phyloP scores from a whole-genome alignment of 2,113 vertebrate species.

The Tragulus kanchil region DNA sequence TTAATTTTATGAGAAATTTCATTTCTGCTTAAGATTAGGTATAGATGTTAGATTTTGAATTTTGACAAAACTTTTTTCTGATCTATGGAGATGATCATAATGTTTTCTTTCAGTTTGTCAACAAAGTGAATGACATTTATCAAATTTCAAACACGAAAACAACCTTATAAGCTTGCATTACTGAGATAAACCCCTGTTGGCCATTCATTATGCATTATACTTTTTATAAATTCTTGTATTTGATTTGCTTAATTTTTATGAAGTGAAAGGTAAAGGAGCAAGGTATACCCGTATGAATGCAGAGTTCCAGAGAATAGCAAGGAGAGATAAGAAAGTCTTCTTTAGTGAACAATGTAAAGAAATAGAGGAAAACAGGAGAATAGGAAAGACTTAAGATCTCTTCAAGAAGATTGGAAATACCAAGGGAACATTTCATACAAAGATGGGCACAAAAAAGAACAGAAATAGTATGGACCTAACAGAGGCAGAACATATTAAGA shows the following conservation, averaged over 20 bases:
- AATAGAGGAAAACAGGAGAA: neutral
- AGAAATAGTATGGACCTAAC: neutral
- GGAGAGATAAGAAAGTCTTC: neutral
- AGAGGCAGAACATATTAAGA: neutral
- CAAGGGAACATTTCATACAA: neutral
- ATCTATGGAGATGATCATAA: neutral
- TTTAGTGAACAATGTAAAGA: neutral
- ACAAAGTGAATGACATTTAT: neutral
- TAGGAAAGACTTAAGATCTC: neutral
- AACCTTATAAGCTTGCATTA: neutral
- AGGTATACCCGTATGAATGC: neutral
- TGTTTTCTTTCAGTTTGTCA: neutral
- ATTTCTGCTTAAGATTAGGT: constrained; percentile 27
- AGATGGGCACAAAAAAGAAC: neutral
- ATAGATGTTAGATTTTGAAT: neutral
- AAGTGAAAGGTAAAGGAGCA: neutral
- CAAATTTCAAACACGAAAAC: constrained; percentile 8
- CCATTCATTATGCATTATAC: too few relatives aligned
- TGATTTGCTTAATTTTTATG: too few relatives aligned
- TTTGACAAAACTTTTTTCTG: neutral
- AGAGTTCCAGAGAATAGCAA: neutral
- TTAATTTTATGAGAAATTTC: neutral
- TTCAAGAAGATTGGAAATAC: neutral
- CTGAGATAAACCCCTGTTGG: neutral
- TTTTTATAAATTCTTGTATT: too few relatives aligned